phyloP scores from a whole-genome alignment of 2,797 vertebrate species.

The Eupleurogrammus muticus region DNA sequence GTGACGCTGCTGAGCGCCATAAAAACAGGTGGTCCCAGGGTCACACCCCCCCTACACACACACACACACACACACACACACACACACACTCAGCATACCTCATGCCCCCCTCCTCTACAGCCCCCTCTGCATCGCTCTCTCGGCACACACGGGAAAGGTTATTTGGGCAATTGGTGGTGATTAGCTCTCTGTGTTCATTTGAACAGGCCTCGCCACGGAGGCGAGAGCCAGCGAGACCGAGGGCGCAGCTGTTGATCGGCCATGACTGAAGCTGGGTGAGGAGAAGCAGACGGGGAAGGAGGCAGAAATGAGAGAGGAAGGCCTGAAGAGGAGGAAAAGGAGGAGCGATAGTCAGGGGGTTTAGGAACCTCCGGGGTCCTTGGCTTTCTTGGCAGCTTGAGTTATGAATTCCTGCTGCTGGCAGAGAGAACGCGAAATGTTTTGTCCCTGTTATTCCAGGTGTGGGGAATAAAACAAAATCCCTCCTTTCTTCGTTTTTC shows the following conservation, averaged over 20 bases:
- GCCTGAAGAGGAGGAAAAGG: constrained; percentile 22
- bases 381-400: constrained; percentile 55
- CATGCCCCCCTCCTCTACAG: constrained; percentile 25
- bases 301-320: constrained; percentile 16
- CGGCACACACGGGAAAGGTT: constrained; percentile 74
- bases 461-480: constrained; percentile 54
- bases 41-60: constrained; percentile 51
- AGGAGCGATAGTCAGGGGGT: constrained; percentile 18
- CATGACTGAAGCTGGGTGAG: constrained; percentile 55
- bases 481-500: constrained; percentile 37
- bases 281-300: constrained; percentile 52
- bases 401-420: constrained; percentile 58
- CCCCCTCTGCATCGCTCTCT: constrained; percentile 39
- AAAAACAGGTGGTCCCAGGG: constrained; percentile 78
- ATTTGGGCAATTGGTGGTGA: constrained; percentile 80
- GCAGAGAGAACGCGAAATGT: constrained; percentile 57
- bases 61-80: too few species aligned
- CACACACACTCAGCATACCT: constrained; percentile 55
- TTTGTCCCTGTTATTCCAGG: constrained; percentile 69
- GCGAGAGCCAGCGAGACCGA: constrained; percentile 37
- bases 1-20: constrained; percentile 63
- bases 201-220: constrained; percentile 63
- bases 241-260: constrained; percentile 59
- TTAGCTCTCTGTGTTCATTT: constrained; percentile 70
- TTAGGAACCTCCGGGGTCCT: constrained; percentile 39